These are phyloP conservation scores for Lysandra coridon DNA, from an alignment of 2,888 invertebrate species.

Conservation along the genomic window DNA sequence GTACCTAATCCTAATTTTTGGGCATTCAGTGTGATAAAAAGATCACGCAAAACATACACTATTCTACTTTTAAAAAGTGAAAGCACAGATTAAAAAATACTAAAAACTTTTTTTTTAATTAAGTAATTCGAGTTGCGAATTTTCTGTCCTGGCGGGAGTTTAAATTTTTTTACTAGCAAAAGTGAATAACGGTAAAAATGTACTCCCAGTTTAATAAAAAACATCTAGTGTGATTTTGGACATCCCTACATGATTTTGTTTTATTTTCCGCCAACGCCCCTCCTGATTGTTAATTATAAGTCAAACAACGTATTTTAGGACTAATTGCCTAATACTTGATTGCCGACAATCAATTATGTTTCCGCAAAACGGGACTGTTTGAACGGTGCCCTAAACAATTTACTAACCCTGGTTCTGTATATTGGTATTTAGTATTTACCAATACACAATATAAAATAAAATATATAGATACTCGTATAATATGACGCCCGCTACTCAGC, in stretches of 20 bases:
- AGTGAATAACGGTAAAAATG: too few relatives aligned
- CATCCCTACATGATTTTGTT: neutral
- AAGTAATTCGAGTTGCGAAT: too few relatives aligned
- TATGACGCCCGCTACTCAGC: neutral
- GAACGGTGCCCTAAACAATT: neutral
- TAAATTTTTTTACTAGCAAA: too few relatives aligned
- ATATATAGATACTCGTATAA: too few relatives aligned
- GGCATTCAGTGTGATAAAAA: too few relatives aligned
- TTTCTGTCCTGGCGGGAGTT: too few relatives aligned
- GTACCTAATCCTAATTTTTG: too few relatives aligned
- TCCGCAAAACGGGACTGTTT: neutral
- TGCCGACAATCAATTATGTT: constrained; percentile 4
- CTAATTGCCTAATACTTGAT: constrained; percentile 14
- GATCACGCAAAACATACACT: too few relatives aligned
- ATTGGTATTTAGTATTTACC: too few relatives aligned
- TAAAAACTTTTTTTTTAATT: too few relatives aligned
- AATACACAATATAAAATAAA: neutral
- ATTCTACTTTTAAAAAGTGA: too few relatives aligned
- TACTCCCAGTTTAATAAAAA: neutral
- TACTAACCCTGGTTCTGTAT: neutral
- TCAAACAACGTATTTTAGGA: neutral
- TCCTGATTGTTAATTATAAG: neutral
- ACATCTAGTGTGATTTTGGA: neutral
- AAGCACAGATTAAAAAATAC: too few relatives aligned
- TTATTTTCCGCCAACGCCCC: neutral